phyloP scores from a whole-genome alignment of 2,797 vertebrate species.

The Acipenser ruthenus region DNA sequence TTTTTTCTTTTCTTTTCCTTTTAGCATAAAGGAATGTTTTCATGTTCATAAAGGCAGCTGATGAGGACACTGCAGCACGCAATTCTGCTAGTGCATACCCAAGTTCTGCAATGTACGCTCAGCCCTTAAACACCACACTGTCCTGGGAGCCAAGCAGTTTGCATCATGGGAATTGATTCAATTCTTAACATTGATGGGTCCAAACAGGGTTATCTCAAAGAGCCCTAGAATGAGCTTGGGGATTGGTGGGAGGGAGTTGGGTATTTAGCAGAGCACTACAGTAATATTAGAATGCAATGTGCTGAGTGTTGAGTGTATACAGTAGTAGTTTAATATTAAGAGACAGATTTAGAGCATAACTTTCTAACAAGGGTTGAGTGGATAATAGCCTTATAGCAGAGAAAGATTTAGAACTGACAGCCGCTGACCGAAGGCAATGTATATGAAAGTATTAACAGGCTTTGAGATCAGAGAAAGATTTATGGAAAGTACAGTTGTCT shows the following conservation, averaged over 20 bases:
- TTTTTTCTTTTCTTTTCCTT: slow-evolving; percentile 12
- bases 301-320: background rate
- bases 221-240: background rate
- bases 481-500: slow-evolving; percentile 1
- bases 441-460: background rate
- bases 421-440: background rate
- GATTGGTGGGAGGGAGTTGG: background rate
- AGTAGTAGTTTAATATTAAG: background rate
- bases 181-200: too few relatives aligned
- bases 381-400: slow-evolving; percentile 7
- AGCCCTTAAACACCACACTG: slow-evolving; percentile 9
- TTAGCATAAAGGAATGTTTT: slow-evolving; percentile 15
- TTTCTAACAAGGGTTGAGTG: slow-evolving; percentile 6
- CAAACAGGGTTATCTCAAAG: too few relatives aligned
- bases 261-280: background rate
- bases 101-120: background rate
- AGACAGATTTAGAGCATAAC: background rate
- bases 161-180: background rate
- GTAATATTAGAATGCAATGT: background rate
- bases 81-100: background rate
- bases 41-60: slow-evolving; percentile 18
- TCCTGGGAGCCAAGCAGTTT: slow-evolving; percentile 9
- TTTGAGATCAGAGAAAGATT: background rate
- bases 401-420: background rate
- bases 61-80: background rate